A percentile compares a stretch with the other conserved stretches of the same genome.
Evolutionary conservation across 2,113 vertebrate species (phyloP).

Genomic region (Embiotoca jacksoni): DNA sequence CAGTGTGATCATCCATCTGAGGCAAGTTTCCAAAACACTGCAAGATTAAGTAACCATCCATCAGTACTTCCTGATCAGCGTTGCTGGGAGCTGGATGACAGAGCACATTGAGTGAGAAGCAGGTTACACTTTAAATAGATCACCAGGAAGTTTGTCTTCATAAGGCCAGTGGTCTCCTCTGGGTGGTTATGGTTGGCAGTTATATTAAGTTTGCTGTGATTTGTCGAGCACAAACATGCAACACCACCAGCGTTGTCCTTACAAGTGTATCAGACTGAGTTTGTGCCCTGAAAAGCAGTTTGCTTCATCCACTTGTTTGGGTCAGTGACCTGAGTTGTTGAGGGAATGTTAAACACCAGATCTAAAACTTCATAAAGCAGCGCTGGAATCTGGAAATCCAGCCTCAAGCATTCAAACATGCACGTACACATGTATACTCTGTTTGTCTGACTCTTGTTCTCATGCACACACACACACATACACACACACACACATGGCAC

Average conservation of each 20-base stretch:
- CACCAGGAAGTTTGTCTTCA: not conserved
- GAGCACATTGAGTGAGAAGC: too few species aligned
- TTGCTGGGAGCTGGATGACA: not conserved
- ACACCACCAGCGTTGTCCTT: too few species aligned
- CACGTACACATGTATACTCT: conserved; percentile 58
- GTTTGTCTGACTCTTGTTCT: not conserved
- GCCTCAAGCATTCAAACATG: conserved; percentile 55
- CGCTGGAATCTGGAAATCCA: conserved; percentile 72
- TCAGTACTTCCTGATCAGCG: not conserved
- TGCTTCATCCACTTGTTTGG: not conserved
- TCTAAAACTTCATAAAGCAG: conserved; percentile 62
- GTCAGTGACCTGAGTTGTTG: conserved; percentile 9
- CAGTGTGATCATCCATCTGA: too few species aligned
- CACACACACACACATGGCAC: not conserved
- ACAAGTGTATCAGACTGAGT: not conserved
- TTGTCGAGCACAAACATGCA: too few species aligned
- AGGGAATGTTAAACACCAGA: conserved; percentile 39
- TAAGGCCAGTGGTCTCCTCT: too few species aligned
- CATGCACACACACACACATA: not conserved
- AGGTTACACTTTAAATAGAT: not conserved
- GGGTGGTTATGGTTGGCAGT: too few species aligned
- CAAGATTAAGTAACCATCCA: not conserved
- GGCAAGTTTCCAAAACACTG: not conserved
- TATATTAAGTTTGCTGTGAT: not conserved
- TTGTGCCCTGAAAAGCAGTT: not conserved